Evolutionary conservation across 2,888 invertebrate species (phyloP).

Genomic region (Aphrophora alni): DNA sequence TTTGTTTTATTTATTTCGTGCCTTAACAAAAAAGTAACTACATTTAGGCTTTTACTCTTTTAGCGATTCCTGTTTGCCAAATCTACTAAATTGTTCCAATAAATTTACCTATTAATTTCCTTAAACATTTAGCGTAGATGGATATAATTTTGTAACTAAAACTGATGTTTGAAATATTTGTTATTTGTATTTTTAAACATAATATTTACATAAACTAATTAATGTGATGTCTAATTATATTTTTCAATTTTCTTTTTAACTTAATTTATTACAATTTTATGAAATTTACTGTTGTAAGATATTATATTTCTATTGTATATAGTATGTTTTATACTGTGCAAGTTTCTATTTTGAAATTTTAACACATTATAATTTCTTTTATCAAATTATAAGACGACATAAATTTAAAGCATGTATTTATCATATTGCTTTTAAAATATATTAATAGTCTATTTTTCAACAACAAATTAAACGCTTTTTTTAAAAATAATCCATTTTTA

Average conservation of each 20-base stretch:
- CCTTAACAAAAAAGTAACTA: no score
- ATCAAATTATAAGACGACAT: neutral
- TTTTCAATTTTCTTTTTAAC: conserved; percentile 1
- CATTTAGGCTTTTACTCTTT: no score
- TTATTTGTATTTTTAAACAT: neutral
- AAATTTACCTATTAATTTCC: neutral
- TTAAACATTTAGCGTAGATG: neutral
- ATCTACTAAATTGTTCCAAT: neutral
- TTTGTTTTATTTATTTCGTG: no score
- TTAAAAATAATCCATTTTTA: neutral
- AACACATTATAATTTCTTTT: neutral
- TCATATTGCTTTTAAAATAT: neutral
- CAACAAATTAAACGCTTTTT: neutral
- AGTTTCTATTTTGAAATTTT: neutral
- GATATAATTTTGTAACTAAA: neutral
- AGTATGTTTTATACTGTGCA: conserved; percentile 6
- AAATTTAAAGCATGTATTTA: neutral
- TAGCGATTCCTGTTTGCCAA: neutral
- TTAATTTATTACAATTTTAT: neutral
- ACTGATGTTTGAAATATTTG: neutral
- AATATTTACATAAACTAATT: neutral
- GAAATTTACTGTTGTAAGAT: neutral
- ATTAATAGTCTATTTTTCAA: neutral
- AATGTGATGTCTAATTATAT: conserved; percentile 4
- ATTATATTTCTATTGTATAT: conserved; percentile 2